A percentile compares a stretch with the other conserved stretches of the same genome.
These are phyloP conservation scores for Lamprotornis superbus DNA, from an alignment of 2,113 vertebrate species.

Conservation along the genomic window DNA sequence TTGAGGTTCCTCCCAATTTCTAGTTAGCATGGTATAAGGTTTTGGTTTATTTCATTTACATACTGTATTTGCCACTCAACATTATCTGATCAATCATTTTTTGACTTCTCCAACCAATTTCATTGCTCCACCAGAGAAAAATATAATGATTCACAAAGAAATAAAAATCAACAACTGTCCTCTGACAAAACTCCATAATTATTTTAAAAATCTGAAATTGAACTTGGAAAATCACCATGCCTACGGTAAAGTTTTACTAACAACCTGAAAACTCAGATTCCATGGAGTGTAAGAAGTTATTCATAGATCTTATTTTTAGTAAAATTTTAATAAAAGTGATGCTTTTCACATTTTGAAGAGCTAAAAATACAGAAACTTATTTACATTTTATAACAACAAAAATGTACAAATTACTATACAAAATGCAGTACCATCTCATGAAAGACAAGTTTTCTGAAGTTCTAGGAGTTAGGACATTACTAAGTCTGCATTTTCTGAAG, in stretches of 20 bases:
- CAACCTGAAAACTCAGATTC: neutral
- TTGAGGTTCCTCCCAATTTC: neutral
- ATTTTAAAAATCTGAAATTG: neutral
- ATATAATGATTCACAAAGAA: neutral
- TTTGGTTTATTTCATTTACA: neutral
- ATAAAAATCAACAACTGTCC: neutral
- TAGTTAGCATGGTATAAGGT: neutral
- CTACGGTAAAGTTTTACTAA: neutral
- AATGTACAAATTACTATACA: conserved; percentile 27
- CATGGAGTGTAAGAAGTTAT: conserved; percentile 8
- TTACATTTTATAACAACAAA: conserved; percentile 44
- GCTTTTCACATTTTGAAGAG: conserved; percentile 35
- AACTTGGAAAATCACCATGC: neutral
- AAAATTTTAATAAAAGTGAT: conserved; percentile 34
- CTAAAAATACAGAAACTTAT: conserved; percentile 30
- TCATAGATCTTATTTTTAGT: neutral
- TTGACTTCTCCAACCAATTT: neutral
- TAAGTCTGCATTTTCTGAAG: neutral
- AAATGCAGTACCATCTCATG: neutral
- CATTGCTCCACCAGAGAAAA: neutral
- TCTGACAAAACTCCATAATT: neutral
- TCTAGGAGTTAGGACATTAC: neutral
- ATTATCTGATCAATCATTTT: neutral
- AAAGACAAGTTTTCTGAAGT: neutral
- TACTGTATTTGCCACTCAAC: neutral